Conservation (phyloP, 1,140 invertebrate species). For the Telenomus remus region DNA sequence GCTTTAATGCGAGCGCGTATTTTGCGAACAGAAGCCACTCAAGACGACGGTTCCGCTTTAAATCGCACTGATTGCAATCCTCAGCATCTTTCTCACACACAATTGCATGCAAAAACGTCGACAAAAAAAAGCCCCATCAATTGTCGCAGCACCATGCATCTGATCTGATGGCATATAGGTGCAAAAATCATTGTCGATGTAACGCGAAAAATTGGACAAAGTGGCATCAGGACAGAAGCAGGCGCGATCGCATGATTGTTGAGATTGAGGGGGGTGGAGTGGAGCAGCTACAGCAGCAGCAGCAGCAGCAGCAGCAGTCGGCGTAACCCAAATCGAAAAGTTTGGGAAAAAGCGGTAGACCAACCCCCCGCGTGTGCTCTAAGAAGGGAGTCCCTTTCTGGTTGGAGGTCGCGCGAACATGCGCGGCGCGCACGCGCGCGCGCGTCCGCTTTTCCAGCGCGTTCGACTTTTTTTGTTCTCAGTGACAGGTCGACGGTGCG, state of each 20-base stretch:
- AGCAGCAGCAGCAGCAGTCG: background rate
- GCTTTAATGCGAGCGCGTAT: slow-evolving; percentile 41
- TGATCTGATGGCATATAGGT: too few relatives aligned
- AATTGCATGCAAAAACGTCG: too few relatives aligned
- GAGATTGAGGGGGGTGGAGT: slow-evolving; percentile 5
- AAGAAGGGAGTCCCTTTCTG: slow-evolving; percentile 48
- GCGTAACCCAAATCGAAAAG: slow-evolving; percentile 43
- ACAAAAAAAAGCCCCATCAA: too few relatives aligned
- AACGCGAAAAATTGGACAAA: too few relatives aligned
- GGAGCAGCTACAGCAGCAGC: background rate
- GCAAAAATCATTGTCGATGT: too few relatives aligned
- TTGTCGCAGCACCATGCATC: too few relatives aligned
- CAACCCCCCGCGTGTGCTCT: slow-evolving; percentile 33
- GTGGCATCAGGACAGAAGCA: background rate
- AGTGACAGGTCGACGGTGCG: slow-evolving; percentile 73
- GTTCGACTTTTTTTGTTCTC: slow-evolving; percentile 69
- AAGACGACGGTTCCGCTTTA: slow-evolving; percentile 51
- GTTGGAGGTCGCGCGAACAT: slow-evolving; percentile 48
- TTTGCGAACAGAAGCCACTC: slow-evolving; percentile 20
- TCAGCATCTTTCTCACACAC: slow-evolving; percentile 32
- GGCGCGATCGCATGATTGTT: slow-evolving; percentile 9
- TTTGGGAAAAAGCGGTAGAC: slow-evolving; percentile 23
- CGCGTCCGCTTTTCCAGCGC: slow-evolving; percentile 48
- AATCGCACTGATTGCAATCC: slow-evolving; percentile 49
- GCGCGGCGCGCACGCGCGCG: slow-evolving; percentile 66